Evolutionary conservation across 2,888 invertebrate genomes (phyloP).

Genomic region (Mamestra brassicae): DNA sequence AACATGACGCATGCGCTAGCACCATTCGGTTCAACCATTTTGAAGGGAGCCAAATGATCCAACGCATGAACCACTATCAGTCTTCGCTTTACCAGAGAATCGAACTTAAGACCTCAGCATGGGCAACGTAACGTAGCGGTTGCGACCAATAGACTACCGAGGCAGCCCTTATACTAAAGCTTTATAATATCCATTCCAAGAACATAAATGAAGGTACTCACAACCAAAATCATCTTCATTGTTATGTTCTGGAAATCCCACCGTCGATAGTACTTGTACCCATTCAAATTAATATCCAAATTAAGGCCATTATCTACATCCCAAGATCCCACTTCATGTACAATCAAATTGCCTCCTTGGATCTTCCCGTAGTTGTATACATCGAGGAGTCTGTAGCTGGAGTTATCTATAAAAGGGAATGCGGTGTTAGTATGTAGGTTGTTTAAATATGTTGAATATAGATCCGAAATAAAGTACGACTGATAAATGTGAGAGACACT

Average conservation of each 20-base stretch:
- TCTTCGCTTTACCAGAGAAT: no score
- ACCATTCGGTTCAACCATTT: no score
- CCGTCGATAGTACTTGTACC: conserved; percentile 77
- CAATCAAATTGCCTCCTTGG: conserved; percentile 74
- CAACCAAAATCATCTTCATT: conserved; percentile 77
- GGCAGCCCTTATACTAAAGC: not conserved
- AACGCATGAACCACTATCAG: no score
- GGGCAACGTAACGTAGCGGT: not conserved
- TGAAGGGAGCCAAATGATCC: no score
- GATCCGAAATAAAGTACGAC: no score
- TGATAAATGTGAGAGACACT: no score
- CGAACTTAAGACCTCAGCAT: no score
- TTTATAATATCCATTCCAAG: no score
- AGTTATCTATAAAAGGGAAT: conserved; percentile 16
- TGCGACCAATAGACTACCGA: not conserved
- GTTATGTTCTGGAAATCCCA: conserved; percentile 77
- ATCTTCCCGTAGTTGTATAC: conserved; percentile 79
- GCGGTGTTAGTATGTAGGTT: not conserved
- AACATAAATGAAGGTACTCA: conserved; percentile 64
- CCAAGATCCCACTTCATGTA: conserved; percentile 72
- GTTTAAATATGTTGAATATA: no score
- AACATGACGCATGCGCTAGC: no score
- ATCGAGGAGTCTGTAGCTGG: conserved; percentile 70
- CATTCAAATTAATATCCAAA: conserved; percentile 65
- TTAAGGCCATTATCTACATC: conserved; percentile 53